Conservation (phyloP, 2,797 vertebrate genomes). For the Alcedo quadribrachys region DNA sequence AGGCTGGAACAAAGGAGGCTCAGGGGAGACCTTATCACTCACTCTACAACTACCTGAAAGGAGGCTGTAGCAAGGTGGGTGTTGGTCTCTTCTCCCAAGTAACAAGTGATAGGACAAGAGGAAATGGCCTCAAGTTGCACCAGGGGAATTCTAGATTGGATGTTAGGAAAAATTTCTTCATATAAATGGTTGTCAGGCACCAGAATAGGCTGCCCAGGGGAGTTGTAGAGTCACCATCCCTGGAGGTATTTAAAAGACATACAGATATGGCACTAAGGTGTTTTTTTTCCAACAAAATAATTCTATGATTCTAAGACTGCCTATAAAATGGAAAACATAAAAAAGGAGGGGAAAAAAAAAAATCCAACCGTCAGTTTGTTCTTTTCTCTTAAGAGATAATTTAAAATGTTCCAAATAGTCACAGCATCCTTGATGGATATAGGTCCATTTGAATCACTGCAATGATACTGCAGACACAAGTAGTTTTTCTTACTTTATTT, state of each 20-base stretch:
- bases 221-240: not conserved
- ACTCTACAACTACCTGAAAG: not conserved
- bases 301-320: not conserved
- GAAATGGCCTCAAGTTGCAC: not conserved
- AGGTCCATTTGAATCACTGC: not conserved
- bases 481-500: not conserved
- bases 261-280: not conserved
- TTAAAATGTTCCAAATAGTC: not conserved
- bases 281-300: not conserved
- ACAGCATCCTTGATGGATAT: not conserved
- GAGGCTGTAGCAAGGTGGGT: not conserved
- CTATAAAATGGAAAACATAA: not conserved
- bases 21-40: not conserved
- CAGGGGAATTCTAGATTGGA: not conserved
- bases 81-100: not conserved
- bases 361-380: not conserved
- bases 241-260: not conserved
- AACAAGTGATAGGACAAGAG: not conserved
- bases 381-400: not conserved
- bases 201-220: not conserved
- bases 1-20: not conserved
- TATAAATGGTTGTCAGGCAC: not conserved
- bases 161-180: not conserved
- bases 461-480: not conserved
- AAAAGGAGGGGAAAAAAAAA: rapidly evolving